phyloP scores from a whole-genome alignment of 2,113 vertebrate species.

The Sphyrna mokarran region DNA sequence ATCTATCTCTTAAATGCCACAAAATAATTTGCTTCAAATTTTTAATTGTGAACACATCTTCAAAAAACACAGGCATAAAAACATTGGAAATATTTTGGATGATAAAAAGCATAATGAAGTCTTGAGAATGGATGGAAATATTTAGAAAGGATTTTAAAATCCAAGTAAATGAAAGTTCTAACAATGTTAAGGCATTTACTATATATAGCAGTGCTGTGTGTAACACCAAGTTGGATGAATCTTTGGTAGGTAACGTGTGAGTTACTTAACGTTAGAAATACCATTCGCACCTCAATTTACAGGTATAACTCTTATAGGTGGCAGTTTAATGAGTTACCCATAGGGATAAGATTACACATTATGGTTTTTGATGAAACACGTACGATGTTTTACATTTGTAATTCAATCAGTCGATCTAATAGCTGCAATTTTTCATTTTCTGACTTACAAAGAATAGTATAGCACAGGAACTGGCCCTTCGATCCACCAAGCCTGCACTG shows the following conservation, averaged over 20 bases:
- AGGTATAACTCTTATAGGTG: background rate
- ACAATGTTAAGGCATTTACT: too few relatives aligned
- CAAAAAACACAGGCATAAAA: background rate
- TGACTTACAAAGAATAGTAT: too few relatives aligned
- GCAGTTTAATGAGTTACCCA: background rate
- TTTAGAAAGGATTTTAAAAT: background rate
- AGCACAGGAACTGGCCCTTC: too few relatives aligned
- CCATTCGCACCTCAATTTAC: background rate
- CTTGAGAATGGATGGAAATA: background rate
- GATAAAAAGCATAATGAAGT: background rate
- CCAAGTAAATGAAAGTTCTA: background rate
- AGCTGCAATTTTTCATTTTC: background rate
- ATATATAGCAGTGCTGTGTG: background rate
- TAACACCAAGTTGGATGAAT: background rate
- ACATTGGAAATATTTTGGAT: background rate
- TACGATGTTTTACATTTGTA: background rate
- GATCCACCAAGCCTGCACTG: too few relatives aligned
- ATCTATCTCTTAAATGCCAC: background rate
- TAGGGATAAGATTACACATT: background rate
- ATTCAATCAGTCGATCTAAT: background rate
- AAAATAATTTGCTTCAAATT: background rate
- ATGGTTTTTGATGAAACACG: background rate
- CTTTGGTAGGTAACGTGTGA: background rate
- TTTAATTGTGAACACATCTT: background rate
- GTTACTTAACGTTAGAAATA: background rate